Evolutionary conservation across 1,140 invertebrate genomes (phyloP), one percentile per base, ranked within the genome.

Genomic region (Ostrea edulis): DNA sequence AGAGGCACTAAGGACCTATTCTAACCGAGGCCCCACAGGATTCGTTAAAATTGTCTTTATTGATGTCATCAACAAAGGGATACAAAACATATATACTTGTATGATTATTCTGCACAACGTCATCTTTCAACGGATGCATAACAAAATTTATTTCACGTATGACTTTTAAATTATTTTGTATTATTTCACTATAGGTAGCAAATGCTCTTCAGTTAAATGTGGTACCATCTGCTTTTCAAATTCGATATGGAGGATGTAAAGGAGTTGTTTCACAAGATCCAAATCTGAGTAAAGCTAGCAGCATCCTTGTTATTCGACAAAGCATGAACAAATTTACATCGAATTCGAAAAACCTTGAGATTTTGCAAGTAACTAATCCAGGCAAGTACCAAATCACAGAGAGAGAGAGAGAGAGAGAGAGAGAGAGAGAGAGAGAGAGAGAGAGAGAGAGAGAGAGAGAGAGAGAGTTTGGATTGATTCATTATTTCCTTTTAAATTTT

Each of bases 201-300:
- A 44, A 17, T 29, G 9, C 86, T 12, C 65, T 87, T n/a, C 17
- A 17, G 20, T 44, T 83, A 9, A 51, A 82, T 29, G 65, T 77
- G 4, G 44, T 14, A 12, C 81, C 86, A 20, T 87, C 86, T 51
- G 86, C 86, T 1, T 87, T 87, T 52, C 86, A 87, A 77, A 87
- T 87, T 65, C 86, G 86, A 44, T 87, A 84, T 53, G 86, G 81
- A 22, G 86, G 86, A 0, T 87, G 86, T 52, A 87, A 87, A 83
- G 86, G 86, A 2, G 86, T 87, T 51, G 25, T 87, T 4, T 44
- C 86, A 51, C 25, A 65, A 22, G 82, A 87, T 83, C 86, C 82
- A 82, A 25, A 12, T 8, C 86, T 87, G 20, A 71, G 86, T 44
- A 22, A 87, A 5, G 17, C 44, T 51, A 54, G 81, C 22, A 22